Conservation (phyloP, 2,113 vertebrate genomes). For the Oncorhynchus nerka region DNA sequence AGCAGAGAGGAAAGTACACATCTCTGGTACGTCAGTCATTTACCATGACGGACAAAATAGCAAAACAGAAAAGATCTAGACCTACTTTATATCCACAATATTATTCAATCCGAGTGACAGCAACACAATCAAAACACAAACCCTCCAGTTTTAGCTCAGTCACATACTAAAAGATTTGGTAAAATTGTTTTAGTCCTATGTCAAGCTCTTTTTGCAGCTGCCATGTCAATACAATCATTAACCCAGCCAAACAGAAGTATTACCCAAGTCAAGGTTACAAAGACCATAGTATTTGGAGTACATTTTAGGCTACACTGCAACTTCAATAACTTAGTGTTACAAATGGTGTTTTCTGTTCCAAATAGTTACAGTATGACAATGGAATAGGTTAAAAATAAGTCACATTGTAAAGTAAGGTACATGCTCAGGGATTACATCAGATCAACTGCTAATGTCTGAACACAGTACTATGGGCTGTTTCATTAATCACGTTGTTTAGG, state of each 20-base stretch:
- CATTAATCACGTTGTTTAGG: constrained; percentile 9
- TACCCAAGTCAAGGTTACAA: constrained; percentile 51
- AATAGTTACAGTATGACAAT: background rate
- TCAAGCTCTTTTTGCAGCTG: background rate
- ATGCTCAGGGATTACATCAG: constrained; percentile 15
- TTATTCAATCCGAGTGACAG: background rate
- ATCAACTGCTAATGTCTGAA: constrained; percentile 20
- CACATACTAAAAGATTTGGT: constrained; percentile 33
- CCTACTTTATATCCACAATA: background rate
- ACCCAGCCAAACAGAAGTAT: constrained; percentile 43
- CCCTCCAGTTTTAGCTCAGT: background rate
- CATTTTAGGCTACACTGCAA: constrained; percentile 1
- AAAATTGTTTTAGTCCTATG: constrained; percentile 33
- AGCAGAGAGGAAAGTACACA: background rate
- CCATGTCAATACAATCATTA: constrained; percentile 13
- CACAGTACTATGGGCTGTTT: constrained; percentile 12
- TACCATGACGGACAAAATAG: too few relatives aligned
- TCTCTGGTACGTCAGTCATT: too few relatives aligned
- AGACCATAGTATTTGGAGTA: constrained; percentile 48
- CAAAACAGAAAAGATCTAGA: background rate
- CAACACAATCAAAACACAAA: constrained; percentile 10
- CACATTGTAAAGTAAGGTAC: background rate
- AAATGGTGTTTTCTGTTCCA: background rate
- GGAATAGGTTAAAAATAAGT: background rate
- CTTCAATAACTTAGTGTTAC: background rate